Conservation (phyloP, 2,113 vertebrate genomes). For the Python bivittatus region DNA sequence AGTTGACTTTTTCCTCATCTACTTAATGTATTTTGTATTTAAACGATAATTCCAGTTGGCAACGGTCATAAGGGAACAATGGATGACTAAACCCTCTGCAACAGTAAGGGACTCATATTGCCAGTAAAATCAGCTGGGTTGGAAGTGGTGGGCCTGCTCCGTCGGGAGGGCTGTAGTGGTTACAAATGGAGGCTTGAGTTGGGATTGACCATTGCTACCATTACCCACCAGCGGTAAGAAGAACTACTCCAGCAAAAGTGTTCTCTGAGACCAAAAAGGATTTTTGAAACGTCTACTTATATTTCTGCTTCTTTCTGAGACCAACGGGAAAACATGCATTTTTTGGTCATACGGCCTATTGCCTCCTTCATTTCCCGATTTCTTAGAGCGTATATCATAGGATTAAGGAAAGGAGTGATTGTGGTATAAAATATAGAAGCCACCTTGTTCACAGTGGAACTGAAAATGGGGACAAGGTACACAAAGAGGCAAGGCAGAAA, state of each 20-base stretch:
- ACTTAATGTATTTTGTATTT: not conserved
- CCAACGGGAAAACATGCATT: not conserved
- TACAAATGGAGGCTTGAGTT: no score
- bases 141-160: not conserved
- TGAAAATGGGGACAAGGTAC: constrained; percentile 47
- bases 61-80: not conserved
- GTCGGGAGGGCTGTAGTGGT: no score
- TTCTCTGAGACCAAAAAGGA: no score
- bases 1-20: not conserved
- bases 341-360: constrained; percentile 25
- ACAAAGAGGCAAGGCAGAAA: constrained; percentile 59
- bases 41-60: no score
- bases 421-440: constrained; percentile 51
- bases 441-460: constrained; percentile 38
- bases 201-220: no score
- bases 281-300: not conserved
- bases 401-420: constrained; percentile 43
- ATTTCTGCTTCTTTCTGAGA: not conserved
- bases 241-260: no score
- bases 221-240: no score
- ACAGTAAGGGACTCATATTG: not conserved
- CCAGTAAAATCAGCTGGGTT: not conserved
- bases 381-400: constrained; percentile 56
- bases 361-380: constrained; percentile 53
- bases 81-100: not conserved